phyloP scores from a whole-genome alignment of 2,888 invertebrate genomes.

The Eristalis pertinax region DNA sequence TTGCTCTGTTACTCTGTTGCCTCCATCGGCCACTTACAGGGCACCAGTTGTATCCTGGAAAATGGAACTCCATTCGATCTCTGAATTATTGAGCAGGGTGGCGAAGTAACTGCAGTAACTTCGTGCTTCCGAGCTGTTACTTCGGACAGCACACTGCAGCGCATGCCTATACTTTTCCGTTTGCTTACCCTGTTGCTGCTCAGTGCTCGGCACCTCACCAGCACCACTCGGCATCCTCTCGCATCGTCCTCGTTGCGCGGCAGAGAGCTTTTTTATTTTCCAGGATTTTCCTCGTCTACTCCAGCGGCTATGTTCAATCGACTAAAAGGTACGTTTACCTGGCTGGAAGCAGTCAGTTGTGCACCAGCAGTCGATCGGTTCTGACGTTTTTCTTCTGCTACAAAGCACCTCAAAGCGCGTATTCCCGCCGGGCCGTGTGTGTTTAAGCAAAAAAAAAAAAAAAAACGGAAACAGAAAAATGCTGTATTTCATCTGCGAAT shows the following conservation, averaged over 20 bases:
- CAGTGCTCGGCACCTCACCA: background rate
- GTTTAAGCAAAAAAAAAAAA: too few relatives aligned
- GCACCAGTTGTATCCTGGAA: slow-evolving; percentile 49
- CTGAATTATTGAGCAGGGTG: slow-evolving; percentile 53
- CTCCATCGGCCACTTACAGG: background rate
- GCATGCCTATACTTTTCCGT: slow-evolving; percentile 55
- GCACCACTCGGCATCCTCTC: too few relatives aligned
- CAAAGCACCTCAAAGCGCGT: slow-evolving; percentile 17
- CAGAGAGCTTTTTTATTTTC: slow-evolving; percentile 53
- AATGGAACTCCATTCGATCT: slow-evolving; percentile 27
- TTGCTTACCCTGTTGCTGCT: slow-evolving; percentile 60
- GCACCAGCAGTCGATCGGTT: slow-evolving; percentile 67
- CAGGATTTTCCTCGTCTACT: slow-evolving; percentile 52
- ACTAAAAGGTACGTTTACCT: slow-evolving; percentile 67
- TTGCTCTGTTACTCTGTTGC: slow-evolving; percentile 48
- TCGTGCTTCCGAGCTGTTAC: slow-evolving; percentile 21
- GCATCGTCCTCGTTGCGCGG: background rate
- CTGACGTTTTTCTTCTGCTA: slow-evolving; percentile 36
- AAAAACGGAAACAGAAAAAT: too few relatives aligned
- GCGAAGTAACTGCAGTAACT: slow-evolving; percentile 69
- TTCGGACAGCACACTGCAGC: slow-evolving; percentile 8
- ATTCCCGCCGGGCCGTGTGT: background rate
- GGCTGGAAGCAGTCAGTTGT: slow-evolving; percentile 67
- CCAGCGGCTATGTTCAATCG: slow-evolving; percentile 25
- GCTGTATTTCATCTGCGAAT: too few relatives aligned